Evolutionary conservation across 2,888 invertebrate species (phyloP).

Genomic region (Diarsia mendica): DNA sequence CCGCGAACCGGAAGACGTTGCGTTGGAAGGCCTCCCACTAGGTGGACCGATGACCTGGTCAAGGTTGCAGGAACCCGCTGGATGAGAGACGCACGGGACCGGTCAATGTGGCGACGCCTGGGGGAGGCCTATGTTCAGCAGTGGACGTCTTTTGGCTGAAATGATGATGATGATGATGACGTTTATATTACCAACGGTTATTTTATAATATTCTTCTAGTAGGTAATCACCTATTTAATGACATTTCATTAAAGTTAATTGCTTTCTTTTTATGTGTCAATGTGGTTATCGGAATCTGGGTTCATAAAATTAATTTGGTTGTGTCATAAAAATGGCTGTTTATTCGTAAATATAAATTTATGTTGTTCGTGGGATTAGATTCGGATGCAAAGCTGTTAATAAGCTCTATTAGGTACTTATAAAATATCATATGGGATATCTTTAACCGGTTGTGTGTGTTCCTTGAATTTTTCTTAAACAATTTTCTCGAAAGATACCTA

Average conservation of each 20-base stretch:
- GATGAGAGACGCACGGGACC: no score
- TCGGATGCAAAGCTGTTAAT: background rate
- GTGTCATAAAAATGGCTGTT: constrained; percentile 28
- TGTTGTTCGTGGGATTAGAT: constrained; percentile 1
- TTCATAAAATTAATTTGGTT: constrained; percentile 30
- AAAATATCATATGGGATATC: background rate
- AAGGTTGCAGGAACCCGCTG: no score
- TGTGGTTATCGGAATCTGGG: constrained; percentile 13
- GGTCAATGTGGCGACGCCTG: no score
- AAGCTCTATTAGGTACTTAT: constrained; percentile 3
- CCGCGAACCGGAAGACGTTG: no score
- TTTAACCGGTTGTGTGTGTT: background rate
- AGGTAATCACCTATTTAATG: constrained; percentile 28
- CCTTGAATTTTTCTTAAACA: background rate
- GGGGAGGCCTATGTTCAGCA: no score
- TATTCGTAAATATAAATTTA: constrained; percentile 19
- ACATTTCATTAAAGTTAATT: constrained; percentile 42
- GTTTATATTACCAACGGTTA: no score
- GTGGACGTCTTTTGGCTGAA: no score
- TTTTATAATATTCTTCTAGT: background rate
- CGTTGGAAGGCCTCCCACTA: no score
- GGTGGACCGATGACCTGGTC: no score
- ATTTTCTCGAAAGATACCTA: background rate
- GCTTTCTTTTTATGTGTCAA: constrained; percentile 29
- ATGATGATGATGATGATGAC: no score